Evolutionary conservation across 2,888 invertebrate genomes (phyloP), one percentile per base, ranked within the genome.

Genomic region (Ashinkailepas kermadecensis): DNA sequence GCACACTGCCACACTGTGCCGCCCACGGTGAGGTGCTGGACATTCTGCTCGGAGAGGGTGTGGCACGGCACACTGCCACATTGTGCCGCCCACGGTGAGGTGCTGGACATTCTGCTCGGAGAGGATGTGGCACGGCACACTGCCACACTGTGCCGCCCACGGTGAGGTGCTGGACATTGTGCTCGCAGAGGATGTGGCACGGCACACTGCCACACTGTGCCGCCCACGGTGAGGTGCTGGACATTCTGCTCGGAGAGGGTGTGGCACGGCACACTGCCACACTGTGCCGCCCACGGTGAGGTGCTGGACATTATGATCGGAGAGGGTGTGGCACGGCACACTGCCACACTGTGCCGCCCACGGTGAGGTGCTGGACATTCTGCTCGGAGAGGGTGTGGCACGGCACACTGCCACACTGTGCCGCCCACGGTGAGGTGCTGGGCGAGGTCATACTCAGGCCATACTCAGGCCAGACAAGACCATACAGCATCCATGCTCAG

Each of bases 91-190:
- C 82, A 83, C 74, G 83, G 84, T 84, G 78, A 83, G 83, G n/a
- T n/a, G n/a, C n/a, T n/a, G n/a, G n/a, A n/a, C n/a, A n/a, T 91
- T 89, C 86, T 92, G 91, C 86, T 90, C 90, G 84, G 86, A 87
- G 82, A 87, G 88, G 80, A 87, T 87, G 84, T 92, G 92, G 92
- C 86, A 91, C 82, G 91, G 91, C 13, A 87, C 88, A 78, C 86
- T 88, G 83, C 91, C 91, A 39, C 87, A 87, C 81, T 91, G 91
- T 83, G 85, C 85, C 65, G 83, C 85, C 18, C 82, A 83, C 74
- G 83, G 84, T 84, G 78, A 83, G 83, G 39, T 39, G 39, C 39
- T 39, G 39, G 2, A 39, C 39, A 39, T 91, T 89, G 86, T 92
- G 91, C 86, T 90, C 90, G 84, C 86, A 87, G 82, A 87, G 88